These are phyloP conservation scores for Pachyrhynchus sulphureomaculatus DNA, from an alignment of 1,140 invertebrate genomes.

Conservation along the genomic window DNA sequence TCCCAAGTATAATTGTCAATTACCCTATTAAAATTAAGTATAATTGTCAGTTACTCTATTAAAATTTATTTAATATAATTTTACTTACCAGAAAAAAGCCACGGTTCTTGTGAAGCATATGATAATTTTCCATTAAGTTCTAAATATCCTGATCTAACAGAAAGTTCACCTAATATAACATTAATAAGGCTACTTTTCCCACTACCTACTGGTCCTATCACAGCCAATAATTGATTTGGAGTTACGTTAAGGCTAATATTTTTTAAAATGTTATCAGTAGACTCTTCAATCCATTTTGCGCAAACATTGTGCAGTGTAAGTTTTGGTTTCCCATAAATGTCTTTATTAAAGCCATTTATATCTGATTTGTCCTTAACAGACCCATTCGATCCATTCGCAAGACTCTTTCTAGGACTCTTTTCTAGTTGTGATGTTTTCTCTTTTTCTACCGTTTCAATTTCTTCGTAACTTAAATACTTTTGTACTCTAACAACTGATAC, in stretches of 20 bases:
- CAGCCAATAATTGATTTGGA: constrained; percentile 62
- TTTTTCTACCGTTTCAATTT: constrained; percentile 41
- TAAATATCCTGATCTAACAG: constrained; percentile 63
- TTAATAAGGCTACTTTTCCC: constrained; percentile 79
- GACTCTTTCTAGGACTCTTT: neutral
- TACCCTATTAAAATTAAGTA: too few species aligned
- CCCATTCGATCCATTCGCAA: constrained; percentile 9
- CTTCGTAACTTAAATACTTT: constrained; percentile 67
- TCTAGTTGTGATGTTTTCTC: neutral
- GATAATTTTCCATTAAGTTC: constrained; percentile 72
- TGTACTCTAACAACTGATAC: constrained; percentile 68
- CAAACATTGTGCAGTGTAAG: constrained; percentile 39
- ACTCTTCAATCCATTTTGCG: constrained; percentile 43
- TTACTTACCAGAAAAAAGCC: constrained; percentile 64
- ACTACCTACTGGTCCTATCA: constrained; percentile 79
- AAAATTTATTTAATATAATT: too few species aligned
- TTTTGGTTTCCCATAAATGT: constrained; percentile 11
- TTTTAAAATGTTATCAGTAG: constrained; percentile 40
- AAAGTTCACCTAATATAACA: constrained; percentile 71
- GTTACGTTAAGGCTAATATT: constrained; percentile 40
- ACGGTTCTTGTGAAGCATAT: constrained; percentile 79
- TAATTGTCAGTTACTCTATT: too few species aligned
- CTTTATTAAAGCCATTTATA: constrained; percentile 4
- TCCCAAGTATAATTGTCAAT: too few species aligned
- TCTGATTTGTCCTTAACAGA: neutral